These are phyloP conservation scores for Drosophila suzukii DNA, from an alignment of 1,140 invertebrate species.

Conservation along the genomic window DNA sequence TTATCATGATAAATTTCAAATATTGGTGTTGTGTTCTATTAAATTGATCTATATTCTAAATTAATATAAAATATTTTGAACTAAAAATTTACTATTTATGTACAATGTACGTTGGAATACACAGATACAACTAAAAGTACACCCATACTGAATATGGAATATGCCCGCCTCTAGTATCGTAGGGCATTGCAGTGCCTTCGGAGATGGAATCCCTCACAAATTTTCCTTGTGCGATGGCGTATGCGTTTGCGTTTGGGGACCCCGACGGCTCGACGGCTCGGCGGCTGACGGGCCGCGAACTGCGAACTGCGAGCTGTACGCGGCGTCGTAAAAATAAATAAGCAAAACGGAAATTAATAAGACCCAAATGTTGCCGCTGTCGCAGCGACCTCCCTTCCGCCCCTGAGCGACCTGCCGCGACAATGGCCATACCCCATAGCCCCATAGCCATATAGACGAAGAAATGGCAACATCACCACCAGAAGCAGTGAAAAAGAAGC, in stretches of 20 bases:
- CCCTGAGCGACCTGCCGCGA: conserved; percentile 41
- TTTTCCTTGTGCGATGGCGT: conserved; percentile 27
- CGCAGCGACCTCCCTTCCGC: conserved; percentile 21
- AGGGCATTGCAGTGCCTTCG: conserved; percentile 28
- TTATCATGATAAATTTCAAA: too few relatives aligned
- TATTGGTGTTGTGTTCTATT: too few relatives aligned
- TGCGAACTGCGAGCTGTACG: conserved; percentile 42
- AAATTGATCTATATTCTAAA: too few relatives aligned
- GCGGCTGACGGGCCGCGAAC: conserved; percentile 30
- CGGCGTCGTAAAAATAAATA: conserved; percentile 68
- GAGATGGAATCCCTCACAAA: conserved; percentile 16
- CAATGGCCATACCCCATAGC: conserved; percentile 18
- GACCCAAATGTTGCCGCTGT: conserved; percentile 47
- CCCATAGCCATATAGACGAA: conserved; percentile 1
- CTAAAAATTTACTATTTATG: neutral
- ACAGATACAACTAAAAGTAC: neutral
- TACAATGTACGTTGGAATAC: too few relatives aligned
- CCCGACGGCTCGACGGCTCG: conserved; percentile 10
- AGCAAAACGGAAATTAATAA: conserved; percentile 76
- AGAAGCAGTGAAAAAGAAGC: conserved; percentile 20
- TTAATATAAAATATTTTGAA: neutral
- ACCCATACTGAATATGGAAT: neutral
- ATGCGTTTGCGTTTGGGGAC: conserved; percentile 38
- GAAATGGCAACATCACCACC: conserved; percentile 25
- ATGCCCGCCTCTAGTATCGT: neutral